Percentiles rank a stretch among this genome's conserved stretches.
These are phyloP conservation scores for Noctuana brunneofusca DNA, from an alignment of 2,888 invertebrate species.

Conservation along the genomic window DNA sequence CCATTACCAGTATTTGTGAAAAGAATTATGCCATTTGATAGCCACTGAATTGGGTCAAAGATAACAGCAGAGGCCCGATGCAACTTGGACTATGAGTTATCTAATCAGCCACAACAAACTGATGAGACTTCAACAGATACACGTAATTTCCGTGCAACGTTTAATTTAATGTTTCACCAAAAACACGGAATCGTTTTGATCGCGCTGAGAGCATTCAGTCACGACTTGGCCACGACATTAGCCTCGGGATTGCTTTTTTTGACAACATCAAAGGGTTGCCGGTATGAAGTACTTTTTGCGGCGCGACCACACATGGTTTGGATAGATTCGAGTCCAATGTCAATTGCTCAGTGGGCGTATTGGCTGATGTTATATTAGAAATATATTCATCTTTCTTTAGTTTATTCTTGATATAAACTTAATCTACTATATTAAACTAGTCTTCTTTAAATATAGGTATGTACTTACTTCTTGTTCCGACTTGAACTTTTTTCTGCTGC, in stretches of 20 bases:
- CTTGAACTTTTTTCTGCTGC: slow-evolving; percentile 71
- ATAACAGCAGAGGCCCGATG: slow-evolving; percentile 25
- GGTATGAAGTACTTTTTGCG: slow-evolving; percentile 18
- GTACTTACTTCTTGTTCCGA: slow-evolving; percentile 74
- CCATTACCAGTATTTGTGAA: slow-evolving; percentile 16
- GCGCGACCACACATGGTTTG: slow-evolving; percentile 23
- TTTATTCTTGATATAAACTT: too few relatives aligned
- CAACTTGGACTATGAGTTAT: slow-evolving; percentile 18
- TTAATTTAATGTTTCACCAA: slow-evolving; percentile 20
- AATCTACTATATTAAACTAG: too few relatives aligned
- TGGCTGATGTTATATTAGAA: neutral
- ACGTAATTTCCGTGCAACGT: slow-evolving; percentile 9
- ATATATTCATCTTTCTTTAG: too few relatives aligned
- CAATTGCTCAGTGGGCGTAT: neutral
- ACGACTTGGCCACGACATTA: slow-evolving; percentile 27
- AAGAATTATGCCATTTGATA: slow-evolving; percentile 34
- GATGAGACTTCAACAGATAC: slow-evolving; percentile 12
- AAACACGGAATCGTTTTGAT: slow-evolving; percentile 20
- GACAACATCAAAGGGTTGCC: slow-evolving; percentile 28
- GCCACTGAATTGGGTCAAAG: slow-evolving; percentile 36
- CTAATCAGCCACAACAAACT: slow-evolving; percentile 25
- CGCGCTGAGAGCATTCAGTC: slow-evolving; percentile 17
- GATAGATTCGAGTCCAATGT: slow-evolving; percentile 17
- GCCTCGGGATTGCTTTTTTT: slow-evolving; percentile 22
- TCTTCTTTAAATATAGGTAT: neutral